Evolutionary conservation across 2,113 vertebrate genomes (phyloP).

Genomic region (Pagrus major): DNA sequence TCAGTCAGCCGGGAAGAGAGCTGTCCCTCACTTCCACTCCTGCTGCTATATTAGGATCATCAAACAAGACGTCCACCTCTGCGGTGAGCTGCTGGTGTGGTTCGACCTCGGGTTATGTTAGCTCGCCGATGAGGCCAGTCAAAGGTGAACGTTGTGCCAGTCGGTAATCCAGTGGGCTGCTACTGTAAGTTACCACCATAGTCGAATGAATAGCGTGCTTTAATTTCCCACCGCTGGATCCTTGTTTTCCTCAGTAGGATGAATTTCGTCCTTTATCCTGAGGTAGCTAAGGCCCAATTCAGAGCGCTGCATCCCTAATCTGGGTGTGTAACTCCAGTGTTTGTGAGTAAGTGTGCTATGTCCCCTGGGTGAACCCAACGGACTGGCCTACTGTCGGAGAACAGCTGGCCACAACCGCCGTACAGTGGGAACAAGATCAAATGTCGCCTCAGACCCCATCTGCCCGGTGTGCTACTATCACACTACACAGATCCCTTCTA

Average conservation of each 20-base stretch:
- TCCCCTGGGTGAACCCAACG: constrained; percentile 46
- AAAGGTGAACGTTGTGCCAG: background rate
- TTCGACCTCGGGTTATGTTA: background rate
- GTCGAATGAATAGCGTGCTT: too few relatives aligned
- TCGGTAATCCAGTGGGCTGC: too few relatives aligned
- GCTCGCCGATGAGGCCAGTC: background rate
- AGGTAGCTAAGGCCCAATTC: background rate
- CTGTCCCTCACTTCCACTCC: constrained; percentile 1
- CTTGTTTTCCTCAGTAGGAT: too few relatives aligned
- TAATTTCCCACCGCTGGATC: too few relatives aligned
- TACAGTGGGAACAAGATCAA: constrained; percentile 44
- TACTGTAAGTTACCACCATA: too few relatives aligned
- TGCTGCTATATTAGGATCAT: constrained; percentile 35
- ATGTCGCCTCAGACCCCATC: constrained; percentile 42
- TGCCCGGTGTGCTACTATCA: constrained; percentile 36
- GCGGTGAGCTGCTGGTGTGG: background rate
- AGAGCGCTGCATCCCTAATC: background rate
- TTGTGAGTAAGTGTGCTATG: constrained; percentile 1
- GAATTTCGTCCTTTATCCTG: too few relatives aligned
- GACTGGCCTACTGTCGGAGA: background rate
- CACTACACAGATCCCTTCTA: background rate
- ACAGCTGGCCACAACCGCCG: constrained; percentile 38
- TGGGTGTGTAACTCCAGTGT: background rate
- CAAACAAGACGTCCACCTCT: constrained; percentile 27
- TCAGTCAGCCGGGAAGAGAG: background rate